Evolutionary conservation across 2,113 vertebrate species (phyloP), one percentile per base, ranked within the genome.

Genomic region (Aptenodytes forsteri): DNA sequence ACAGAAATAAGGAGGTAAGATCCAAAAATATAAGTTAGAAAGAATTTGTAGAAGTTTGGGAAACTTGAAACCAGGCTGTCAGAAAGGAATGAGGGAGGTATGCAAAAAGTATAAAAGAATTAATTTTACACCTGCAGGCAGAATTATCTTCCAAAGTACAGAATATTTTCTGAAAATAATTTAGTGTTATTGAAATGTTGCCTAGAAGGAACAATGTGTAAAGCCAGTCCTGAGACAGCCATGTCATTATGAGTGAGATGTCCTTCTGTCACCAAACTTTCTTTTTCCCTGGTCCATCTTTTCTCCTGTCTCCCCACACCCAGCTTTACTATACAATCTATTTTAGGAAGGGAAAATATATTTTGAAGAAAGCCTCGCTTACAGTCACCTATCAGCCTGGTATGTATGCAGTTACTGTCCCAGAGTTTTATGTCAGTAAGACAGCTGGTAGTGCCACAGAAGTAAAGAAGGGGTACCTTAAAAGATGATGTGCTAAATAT

Each of bases 41-140:
- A 72, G 81, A 94, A 93, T 88, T 25, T 66, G 32, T 71, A 71
- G 40, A 93, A 85, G 52, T 82, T 85, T 84, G 25, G 27, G 65
- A 88, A 97, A 96, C 59, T 36, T 77, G 66, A 97, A 95, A 85
- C 50, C 47, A 72, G 58, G 11, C 58, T 80, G 71, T 40, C 77
- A 87, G 40, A 88, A 93, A 92, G 61, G 75, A 86, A 87, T 66
- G 61, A 83, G 27, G 13, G 21, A 84, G 66, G 32, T 23, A 86
- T 64, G 52, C 22, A 83, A 62, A 79, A 91, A 38, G 15, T 80
- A 79, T 42, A 50, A 46, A 87, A 54, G n/a, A 90, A 77, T 77
- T 72, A 70, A 52, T 67, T 67, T 77, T 75, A 71, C 19, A 94
- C 72, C 83, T 93, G 67, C 23, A 95, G 76, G 65, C 46, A 87